A percentile compares a stretch with the other conserved stretches of the same genome.
These are phyloP conservation scores for Noctua comes DNA, from an alignment of 2,888 invertebrate species.

Conservation along the genomic window DNA sequence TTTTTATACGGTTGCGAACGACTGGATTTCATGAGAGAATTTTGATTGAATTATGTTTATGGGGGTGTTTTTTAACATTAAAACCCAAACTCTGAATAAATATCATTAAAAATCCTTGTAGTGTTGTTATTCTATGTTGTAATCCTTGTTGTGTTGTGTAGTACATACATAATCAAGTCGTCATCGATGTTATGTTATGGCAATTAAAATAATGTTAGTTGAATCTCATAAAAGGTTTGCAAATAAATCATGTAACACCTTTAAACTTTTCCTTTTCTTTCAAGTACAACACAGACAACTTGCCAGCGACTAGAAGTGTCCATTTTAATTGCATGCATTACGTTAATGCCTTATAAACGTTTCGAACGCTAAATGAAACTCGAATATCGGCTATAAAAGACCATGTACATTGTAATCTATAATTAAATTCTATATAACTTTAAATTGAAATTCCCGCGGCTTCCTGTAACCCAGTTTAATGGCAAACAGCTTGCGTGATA, in stretches of 20 bases:
- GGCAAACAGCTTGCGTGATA: conserved; percentile 70
- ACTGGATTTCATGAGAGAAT: conserved; percentile 15
- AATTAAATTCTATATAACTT: conserved; percentile 65
- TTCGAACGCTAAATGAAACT: not conserved
- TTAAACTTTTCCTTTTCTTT: not conserved
- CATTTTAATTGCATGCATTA: not conserved
- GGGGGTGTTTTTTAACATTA: conserved; percentile 14
- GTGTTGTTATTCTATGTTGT: not conserved
- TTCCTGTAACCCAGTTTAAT: conserved; percentile 68
- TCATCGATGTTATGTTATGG: not conserved
- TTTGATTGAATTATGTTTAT: conserved; percentile 29
- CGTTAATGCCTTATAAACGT: not conserved
- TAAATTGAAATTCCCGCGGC: conserved; percentile 67
- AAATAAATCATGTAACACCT: not conserved
- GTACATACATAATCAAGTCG: not conserved
- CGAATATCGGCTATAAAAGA: conserved; percentile 9
- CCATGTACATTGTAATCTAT: conserved; percentile 1
- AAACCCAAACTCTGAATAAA: not conserved
- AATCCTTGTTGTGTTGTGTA: not conserved
- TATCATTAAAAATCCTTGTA: not conserved
- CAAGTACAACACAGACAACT: conserved; percentile 1
- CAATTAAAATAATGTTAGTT: not conserved
- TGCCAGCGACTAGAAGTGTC: not conserved
- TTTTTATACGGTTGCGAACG: conserved; percentile 42
- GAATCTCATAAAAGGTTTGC: not conserved